These are phyloP conservation scores for Lepeophtheirus salmonis DNA, from an alignment of 1,140 invertebrate genomes.

Conservation along the genomic window DNA sequence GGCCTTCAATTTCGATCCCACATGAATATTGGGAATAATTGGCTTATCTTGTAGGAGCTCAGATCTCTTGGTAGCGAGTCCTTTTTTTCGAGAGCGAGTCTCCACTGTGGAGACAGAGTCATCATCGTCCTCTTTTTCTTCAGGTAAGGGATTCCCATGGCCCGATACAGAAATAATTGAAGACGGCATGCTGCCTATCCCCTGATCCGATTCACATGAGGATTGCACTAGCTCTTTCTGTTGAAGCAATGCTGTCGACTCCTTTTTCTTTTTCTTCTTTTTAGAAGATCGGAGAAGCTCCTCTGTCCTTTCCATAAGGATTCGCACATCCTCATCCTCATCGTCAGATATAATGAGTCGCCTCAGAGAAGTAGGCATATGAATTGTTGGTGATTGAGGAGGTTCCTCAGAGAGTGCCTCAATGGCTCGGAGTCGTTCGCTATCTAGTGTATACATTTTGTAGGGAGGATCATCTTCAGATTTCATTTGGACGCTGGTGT, in stretches of 20 bases:
- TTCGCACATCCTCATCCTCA: background rate
- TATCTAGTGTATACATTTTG: background rate
- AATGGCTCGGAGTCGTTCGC: background rate
- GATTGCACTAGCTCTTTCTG: background rate
- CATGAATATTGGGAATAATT: background rate
- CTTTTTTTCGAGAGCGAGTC: background rate
- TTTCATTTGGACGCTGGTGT: background rate
- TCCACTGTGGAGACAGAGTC: too few species aligned
- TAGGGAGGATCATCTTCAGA: background rate
- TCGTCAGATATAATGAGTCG: background rate
- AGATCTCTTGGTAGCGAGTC: background rate
- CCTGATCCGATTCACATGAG: background rate
- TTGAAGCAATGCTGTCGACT: background rate
- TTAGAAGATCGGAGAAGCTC: background rate
- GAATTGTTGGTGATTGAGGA: background rate
- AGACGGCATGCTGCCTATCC: background rate
- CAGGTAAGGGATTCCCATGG: background rate
- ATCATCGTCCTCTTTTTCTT: background rate
- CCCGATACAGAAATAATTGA: background rate
- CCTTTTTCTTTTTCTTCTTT: background rate
- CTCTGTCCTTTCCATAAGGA: background rate
- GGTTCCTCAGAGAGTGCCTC: background rate
- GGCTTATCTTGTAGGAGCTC: background rate
- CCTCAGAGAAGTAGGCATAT: background rate
- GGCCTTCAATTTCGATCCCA: background rate